These are phyloP conservation scores for Glossophaga mutica DNA, from an alignment of 2,797 vertebrate genomes.

Conservation along the genomic window DNA sequence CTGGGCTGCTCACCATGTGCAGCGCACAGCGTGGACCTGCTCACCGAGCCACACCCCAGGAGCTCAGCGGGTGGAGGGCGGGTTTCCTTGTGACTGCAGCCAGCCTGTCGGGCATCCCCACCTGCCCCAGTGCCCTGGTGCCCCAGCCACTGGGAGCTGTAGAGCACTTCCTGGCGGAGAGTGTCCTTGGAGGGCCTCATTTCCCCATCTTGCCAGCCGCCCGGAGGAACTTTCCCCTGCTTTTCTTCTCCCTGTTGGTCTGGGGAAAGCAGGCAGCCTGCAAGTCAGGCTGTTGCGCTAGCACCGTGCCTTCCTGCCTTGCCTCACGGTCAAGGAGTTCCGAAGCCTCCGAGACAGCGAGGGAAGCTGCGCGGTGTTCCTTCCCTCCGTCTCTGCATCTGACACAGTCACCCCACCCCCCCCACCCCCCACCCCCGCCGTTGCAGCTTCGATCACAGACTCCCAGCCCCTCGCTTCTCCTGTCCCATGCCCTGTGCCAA, in stretches of 20 bases:
- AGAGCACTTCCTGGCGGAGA: background rate
- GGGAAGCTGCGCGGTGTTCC: background rate
- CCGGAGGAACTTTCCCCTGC: background rate
- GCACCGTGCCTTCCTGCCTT: background rate
- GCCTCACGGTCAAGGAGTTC: background rate
- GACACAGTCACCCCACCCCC: background rate
- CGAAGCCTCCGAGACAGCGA: accelerated
- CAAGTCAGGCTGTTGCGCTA: accelerated
- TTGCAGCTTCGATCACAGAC: background rate
- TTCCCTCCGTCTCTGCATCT: background rate
- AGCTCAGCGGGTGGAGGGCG: background rate
- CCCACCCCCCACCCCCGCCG: too few species aligned
- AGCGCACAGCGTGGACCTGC: background rate
- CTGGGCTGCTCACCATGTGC: background rate
- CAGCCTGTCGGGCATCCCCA: accelerated
- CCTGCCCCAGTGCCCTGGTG: background rate
- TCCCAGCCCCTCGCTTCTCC: background rate
- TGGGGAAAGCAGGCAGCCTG: background rate
- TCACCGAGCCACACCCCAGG: too few species aligned
- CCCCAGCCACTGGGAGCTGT: background rate
- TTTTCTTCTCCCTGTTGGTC: background rate
- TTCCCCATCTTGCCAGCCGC: background rate
- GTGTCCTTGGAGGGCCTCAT: background rate
- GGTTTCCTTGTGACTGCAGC: accelerated
- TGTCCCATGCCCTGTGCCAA: background rate